Conservation (phyloP, 1,140 invertebrate species). For the Campodea augens region DNA sequence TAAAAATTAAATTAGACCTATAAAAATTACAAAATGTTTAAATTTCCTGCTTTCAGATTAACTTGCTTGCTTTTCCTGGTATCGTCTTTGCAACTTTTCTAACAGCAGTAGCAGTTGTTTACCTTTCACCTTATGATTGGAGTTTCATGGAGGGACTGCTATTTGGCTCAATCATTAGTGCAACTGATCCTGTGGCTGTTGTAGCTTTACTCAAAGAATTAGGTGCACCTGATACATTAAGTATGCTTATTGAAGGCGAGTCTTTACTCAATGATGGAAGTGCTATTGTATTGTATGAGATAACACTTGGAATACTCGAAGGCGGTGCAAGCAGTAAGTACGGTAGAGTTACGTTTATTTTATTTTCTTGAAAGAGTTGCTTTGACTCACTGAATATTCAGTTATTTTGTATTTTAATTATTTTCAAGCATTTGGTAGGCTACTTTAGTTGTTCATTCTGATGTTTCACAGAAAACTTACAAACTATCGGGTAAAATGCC, state of each 20-base stretch:
- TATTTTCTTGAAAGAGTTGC: too few species aligned
- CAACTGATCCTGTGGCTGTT: conserved; percentile 28
- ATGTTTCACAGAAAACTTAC: too few species aligned
- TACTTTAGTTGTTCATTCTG: too few species aligned
- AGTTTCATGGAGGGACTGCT: conserved; percentile 17
- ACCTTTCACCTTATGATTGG: conserved; percentile 17
- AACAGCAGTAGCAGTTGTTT: conserved; percentile 20
- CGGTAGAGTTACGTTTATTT: too few species aligned
- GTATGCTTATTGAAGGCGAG: conserved; percentile 27
- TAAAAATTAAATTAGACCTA: too few species aligned
- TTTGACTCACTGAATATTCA: too few species aligned
- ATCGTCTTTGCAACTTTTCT: conserved; percentile 21
- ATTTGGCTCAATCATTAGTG: conserved; percentile 26
- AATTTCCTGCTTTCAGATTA: conserved; percentile 21
- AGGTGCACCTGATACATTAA: conserved; percentile 24
- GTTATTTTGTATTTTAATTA: too few species aligned
- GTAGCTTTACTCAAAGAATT: conserved; percentile 25
- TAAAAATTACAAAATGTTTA: conserved; percentile 25
- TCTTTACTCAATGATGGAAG: conserved; percentile 29
- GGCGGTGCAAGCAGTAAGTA: too few species aligned
- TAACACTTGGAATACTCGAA: conserved; percentile 12
- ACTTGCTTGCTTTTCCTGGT: conserved; percentile 22
- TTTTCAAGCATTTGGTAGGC: too few species aligned
- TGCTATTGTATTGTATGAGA: conserved; percentile 25
- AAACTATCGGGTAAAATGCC: too few species aligned